Base-by-base conservation (phyloP, 2,113 vertebrate species). In the Egretta garzetta region DNA sequence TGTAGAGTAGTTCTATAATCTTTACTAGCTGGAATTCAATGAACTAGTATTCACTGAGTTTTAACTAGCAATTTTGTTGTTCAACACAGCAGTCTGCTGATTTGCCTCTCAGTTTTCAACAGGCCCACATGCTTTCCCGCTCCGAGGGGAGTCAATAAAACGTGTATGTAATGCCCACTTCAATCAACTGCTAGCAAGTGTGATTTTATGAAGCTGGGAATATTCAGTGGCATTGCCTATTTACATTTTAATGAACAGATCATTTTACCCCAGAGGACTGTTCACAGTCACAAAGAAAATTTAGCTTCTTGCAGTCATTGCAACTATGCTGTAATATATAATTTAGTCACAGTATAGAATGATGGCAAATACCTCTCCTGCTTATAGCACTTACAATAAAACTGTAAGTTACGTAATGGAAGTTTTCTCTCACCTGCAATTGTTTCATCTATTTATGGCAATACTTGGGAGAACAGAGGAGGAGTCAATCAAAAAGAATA, bases 151-250 rank as follows among this genome's bases (percentile, higher is more conserved):
- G 32, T 32, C 35, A 89, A 23, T 52, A 60, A 77, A 71, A 86
- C 26, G 18, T 47, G 28, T 88, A 52, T 1, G 1, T 56, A 85
- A 86, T 81, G 45, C 77, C 49, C 66, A 37, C 49, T 89, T 86
- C 76, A 92, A 21, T 75, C 75, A 90, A 86, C 76, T 52, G 37
- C 30, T 89, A 74, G 32, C 73, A 81, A 64, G 43, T 15, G 33
- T 26, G 56, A 79, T 75, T 87, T 90, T 85, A 74, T 63, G 89
- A 89, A 87, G 66, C 52, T 92, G 43, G 93, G 52, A 68, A 82
- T 81, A 93, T 53, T 87, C 66, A 80, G 5, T 62, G 60, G 8
- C 49, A 82, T 50, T 90, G 52, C n/a, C 32, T 89, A 17, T 90
- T 95, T 75, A 52, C 4, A 0, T 76, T 94, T 87, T 80, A 93